Conservation (phyloP, 2,113 vertebrate species). For the Pampusana beccarii region DNA sequence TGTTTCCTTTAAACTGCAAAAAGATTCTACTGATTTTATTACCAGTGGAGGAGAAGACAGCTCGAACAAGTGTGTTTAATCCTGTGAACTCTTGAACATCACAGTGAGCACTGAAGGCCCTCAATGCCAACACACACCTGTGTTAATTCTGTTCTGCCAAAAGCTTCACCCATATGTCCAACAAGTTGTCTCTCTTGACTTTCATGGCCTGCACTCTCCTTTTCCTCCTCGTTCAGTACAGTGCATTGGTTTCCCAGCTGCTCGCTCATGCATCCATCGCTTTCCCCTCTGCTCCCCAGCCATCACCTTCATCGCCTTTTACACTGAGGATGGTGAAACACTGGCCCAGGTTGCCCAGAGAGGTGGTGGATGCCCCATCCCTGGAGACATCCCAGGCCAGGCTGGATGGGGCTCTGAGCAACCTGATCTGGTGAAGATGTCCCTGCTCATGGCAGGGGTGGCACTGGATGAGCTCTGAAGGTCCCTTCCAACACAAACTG, state of each 20-base stretch:
- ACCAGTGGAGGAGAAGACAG: neutral
- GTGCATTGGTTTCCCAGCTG: neutral
- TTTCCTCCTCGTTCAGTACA: neutral
- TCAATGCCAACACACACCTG: neutral
- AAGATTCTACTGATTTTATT: neutral
- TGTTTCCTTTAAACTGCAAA: neutral
- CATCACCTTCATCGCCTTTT: neutral
- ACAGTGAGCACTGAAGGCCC: neutral
- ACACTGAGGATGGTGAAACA: too few species aligned
- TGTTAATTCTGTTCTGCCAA: neutral
- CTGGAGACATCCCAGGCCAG: too few species aligned
- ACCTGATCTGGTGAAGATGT: too few species aligned
- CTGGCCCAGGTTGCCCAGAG: too few species aligned
- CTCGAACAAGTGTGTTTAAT: neutral
- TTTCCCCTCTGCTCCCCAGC: neutral
- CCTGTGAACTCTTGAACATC: neutral
- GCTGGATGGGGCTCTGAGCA: too few species aligned
- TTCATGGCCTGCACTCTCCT: accelerated
- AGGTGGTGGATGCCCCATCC: too few species aligned
- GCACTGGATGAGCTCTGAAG: too few species aligned
- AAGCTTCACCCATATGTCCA: neutral
- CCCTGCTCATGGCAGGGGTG: too few species aligned
- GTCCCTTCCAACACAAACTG: too few species aligned
- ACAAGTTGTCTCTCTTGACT: neutral
- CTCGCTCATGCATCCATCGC: accelerated